Base-by-base conservation (phyloP, 1,140 invertebrate species). In the Magallana ariakensis region DNA sequence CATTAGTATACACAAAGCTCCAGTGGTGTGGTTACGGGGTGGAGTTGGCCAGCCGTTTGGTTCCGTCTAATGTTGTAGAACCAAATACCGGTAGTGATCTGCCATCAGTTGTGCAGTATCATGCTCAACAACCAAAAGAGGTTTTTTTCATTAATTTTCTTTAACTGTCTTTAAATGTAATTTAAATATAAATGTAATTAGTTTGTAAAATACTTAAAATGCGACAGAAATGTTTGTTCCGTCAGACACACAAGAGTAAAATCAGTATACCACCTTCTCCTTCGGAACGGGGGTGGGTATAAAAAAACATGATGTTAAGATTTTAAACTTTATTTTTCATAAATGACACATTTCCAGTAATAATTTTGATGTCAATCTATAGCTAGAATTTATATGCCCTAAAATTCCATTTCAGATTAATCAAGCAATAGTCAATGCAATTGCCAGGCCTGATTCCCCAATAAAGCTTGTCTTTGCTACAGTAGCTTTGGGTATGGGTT, bases 381-480 rank as follows among this genome's bases (percentile, higher is more conserved):
- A 46, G 33, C 33, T 46, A 46, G 33, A 2, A 46, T 46, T 46
- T 46, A 46, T 46, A 46, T 46, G 33, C 33, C 33, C 1, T 46
- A 46, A 1, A 46, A 19, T 16, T 62, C 19, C 60, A 62, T 62
- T 62, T 46, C 0, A 80, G 75, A 1, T 19, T 13, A 80, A 80
- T 26, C 15, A 80, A 26, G 16, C 16, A 19, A 80, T 46, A 46
- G 33, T 46, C 33, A 46, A 46, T 46, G 33, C 33, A 46, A 46
- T 46, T 46, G 33, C 33, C 33, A 46, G 33, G 33, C 33, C 33
- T 46, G 33, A 46, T 46, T 46, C 33, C 33, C 33, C 33, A 46
- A 46, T 46, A 62, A 62, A 26, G 56, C 54, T 83, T 6, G 33
- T 83, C 11, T 83, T 83, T 83, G 81, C 81, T 55, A 83, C 81